Evolutionary conservation across 2,797 vertebrate species (phyloP).

Genomic region (Pseudochaenichthys georgianus): DNA sequence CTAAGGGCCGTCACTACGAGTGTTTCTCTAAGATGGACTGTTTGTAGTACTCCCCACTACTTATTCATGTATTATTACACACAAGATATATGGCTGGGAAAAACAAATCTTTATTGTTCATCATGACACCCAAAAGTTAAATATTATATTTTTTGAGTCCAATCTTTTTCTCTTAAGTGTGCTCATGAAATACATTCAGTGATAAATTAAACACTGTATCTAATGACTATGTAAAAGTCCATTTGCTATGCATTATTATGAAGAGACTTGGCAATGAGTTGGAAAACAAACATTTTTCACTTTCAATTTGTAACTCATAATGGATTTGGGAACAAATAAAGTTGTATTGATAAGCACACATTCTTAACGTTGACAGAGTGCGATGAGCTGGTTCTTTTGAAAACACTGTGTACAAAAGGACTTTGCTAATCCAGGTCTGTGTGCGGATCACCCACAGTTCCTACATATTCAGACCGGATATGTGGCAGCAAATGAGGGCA

Average conservation of each 20-base stretch:
- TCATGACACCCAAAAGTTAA: conserved; percentile 50
- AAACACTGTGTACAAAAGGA: conserved; percentile 32
- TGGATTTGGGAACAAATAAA: conserved; percentile 44
- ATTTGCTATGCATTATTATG: conserved; percentile 55
- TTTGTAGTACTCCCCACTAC: conserved; percentile 82
- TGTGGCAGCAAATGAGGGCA: conserved; percentile 71
- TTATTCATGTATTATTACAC: conserved; percentile 85
- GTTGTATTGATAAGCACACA: conserved; percentile 10
- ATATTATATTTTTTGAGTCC: conserved; percentile 47
- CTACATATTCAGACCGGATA: conserved; percentile 59
- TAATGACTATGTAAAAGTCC: conserved; percentile 52
- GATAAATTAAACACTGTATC: conserved; percentile 54
- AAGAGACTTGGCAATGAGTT: conserved; percentile 48
- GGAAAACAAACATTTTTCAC: conserved; percentile 48
- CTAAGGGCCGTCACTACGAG: conserved; percentile 76
- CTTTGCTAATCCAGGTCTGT: conserved; percentile 43
- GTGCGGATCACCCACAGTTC: conserved; percentile 41
- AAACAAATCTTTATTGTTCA: conserved; percentile 44
- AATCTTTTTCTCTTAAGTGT: conserved; percentile 41
- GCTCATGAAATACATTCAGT: conserved; percentile 40
- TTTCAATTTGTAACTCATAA: conserved; percentile 42
- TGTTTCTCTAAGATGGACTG: conserved; percentile 86
- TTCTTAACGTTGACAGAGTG: conserved; percentile 22
- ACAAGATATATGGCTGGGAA: conserved; percentile 74
- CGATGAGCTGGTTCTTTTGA: conserved; percentile 16